phyloP scores from a whole-genome alignment of 2,888 invertebrate species.

The Shargacucullia verbasci region DNA sequence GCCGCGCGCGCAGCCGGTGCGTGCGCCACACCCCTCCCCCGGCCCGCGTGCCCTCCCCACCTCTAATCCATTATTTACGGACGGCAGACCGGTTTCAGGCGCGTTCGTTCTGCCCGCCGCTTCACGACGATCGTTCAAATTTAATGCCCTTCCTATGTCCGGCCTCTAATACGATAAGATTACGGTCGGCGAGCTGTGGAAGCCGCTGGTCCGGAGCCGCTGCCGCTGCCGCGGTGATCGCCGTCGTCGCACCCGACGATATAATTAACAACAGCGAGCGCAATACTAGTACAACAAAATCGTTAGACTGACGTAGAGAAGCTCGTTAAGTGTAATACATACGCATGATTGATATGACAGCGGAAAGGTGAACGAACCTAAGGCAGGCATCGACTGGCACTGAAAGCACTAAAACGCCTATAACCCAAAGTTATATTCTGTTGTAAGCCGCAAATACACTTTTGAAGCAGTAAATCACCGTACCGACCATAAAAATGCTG shows the following conservation, averaged over 20 bases:
- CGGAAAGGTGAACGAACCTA: conserved; percentile 72
- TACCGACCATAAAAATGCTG: conserved; percentile 67
- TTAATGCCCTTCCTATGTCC: conserved; percentile 89
- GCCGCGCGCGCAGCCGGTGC: conserved; percentile 83
- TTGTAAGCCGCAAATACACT: conserved; percentile 74
- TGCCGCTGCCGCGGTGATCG: conserved; percentile 26
- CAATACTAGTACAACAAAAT: conserved; percentile 37
- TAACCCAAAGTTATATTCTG: conserved; percentile 73
- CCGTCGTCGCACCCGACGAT: conserved; percentile 30
- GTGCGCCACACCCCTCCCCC: conserved; percentile 78
- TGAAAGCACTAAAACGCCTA: conserved; percentile 74
- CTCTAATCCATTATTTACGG: conserved; percentile 89
- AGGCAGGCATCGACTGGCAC: conserved; percentile 70
- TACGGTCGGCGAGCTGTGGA: conserved; percentile 71
- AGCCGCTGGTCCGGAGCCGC: conserved; percentile 46
- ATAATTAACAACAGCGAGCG: conserved; percentile 50
- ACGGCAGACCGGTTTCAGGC: conserved; percentile 88
- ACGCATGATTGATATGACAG: conserved; percentile 69
- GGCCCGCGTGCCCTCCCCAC: conserved; percentile 75
- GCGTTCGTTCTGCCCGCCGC: conserved; percentile 83
- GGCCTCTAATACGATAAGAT: conserved; percentile 87
- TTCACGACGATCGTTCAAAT: conserved; percentile 86
- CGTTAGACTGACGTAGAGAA: conserved; percentile 41
- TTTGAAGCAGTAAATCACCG: conserved; percentile 74
- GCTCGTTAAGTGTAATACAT: conserved; percentile 58